A percentile compares a stretch with the other conserved stretches of the same genome.
Conservation (phyloP, 1,140 invertebrate species). For the Drosophila sechellia region DNA sequence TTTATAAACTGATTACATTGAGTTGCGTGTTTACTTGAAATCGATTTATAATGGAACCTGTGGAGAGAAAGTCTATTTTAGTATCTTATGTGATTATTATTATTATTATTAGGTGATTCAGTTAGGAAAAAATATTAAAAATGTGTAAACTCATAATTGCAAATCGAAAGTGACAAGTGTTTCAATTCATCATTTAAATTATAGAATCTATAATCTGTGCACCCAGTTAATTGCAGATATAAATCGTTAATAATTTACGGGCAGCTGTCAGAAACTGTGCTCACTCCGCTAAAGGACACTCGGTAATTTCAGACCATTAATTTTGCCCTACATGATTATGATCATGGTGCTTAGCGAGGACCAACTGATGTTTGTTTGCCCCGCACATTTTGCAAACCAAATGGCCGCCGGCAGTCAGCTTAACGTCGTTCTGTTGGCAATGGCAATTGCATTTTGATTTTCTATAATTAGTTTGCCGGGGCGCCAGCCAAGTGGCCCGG, state of each 20-base stretch:
- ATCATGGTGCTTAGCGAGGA: constrained; percentile 18
- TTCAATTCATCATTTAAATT: background rate
- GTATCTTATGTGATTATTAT: background rate
- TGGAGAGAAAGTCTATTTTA: background rate
- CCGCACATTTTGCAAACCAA: background rate
- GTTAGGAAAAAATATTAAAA: too few relatives aligned
- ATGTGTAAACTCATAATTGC: background rate
- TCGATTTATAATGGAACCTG: constrained; percentile 36
- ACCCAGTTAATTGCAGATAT: background rate
- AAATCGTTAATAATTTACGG: constrained; percentile 1
- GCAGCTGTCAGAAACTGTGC: background rate
- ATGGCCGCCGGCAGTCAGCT: constrained; percentile 23
- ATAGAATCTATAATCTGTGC: background rate
- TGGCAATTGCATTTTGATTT: constrained; percentile 59
- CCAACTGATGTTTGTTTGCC: constrained; percentile 7
- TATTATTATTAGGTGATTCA: too few relatives aligned
- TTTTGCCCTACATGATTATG: constrained; percentile 20
- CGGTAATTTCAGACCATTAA: constrained; percentile 9
- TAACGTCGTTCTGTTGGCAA: constrained; percentile 14
- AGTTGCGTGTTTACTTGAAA: constrained; percentile 15
- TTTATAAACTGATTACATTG: constrained; percentile 23
- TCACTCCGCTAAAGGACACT: background rate
- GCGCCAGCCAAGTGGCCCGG: constrained; percentile 28
- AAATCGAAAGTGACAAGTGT: background rate
- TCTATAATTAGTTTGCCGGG: constrained; percentile 33